Evolutionary conservation across 2,797 vertebrate genomes (phyloP).

Genomic region (Gymnodraco acuticeps): DNA sequence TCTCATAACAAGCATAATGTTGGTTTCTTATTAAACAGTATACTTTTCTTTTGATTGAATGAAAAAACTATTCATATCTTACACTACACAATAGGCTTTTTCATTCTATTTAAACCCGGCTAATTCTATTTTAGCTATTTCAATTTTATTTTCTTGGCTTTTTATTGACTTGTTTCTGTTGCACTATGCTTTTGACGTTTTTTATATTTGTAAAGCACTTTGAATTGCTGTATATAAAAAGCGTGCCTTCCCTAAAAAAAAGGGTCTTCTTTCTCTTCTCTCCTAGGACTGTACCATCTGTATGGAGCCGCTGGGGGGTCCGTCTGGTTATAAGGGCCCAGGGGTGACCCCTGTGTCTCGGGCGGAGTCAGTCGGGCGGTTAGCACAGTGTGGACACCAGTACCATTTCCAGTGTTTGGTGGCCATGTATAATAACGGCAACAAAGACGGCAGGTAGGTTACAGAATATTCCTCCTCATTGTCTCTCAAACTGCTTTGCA

Average conservation of each 20-base stretch:
- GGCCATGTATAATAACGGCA: slow-evolving; percentile 96
- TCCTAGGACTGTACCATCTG: slow-evolving; percentile 94
- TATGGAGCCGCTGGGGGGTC: slow-evolving; percentile 91
- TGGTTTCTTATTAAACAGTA: background rate
- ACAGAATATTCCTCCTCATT: background rate
- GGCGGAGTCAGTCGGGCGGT: slow-evolving; percentile 89
- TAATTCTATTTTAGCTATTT: too few species aligned
- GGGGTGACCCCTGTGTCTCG: slow-evolving; percentile 79
- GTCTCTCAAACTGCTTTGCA: background rate
- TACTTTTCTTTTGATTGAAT: too few species aligned
- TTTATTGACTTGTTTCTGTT: too few species aligned
- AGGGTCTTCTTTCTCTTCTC: background rate
- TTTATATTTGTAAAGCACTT: too few species aligned
- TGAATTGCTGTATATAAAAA: background rate
- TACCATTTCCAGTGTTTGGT: slow-evolving; percentile 95
- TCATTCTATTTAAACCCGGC: too few species aligned
- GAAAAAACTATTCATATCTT: too few species aligned
- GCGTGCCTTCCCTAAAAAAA: too few species aligned
- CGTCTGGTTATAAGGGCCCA: slow-evolving; percentile 93
- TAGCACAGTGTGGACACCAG: slow-evolving; percentile 90
- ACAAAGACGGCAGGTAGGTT: slow-evolving; percentile 88
- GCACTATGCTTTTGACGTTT: too few species aligned
- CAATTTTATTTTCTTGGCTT: too few species aligned
- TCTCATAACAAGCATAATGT: background rate
- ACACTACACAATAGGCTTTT: too few species aligned